Evolutionary conservation across 2,797 vertebrate species (phyloP), one percentile per base, ranked within the genome.

Genomic region (Uromys caudimaculatus): DNA sequence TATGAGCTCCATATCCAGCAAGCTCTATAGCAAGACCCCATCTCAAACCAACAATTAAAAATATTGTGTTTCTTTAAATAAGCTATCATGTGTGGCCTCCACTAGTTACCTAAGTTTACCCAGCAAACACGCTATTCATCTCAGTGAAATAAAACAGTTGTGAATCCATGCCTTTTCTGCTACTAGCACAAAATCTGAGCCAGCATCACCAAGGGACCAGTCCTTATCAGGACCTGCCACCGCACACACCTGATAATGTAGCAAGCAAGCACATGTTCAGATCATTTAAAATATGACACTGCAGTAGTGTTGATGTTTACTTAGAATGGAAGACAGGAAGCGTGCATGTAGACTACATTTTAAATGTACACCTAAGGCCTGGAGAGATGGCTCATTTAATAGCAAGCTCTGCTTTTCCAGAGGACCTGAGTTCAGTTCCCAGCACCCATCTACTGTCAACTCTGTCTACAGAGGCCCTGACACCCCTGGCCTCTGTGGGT

Each of bases 281-380:
- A 79, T 92, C 3, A 47, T 56, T 91, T 96, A 75, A 95, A 91
- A 95, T 92, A 71, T 79, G 73, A 92, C 62, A 77, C 19, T 62
- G 47, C 3, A 89, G 7, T 79, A 41, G 56, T 19, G 41, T 9
- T 94, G 89, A 60, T 60, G 38, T 24, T 84, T 79, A 35, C 81
- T 90, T 81, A 95, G 41, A 89, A 81, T 83, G 90, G 64, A 94
- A 78, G 69, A 88, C 58, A 92, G 6, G 60, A 69, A 89, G 79
- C 76, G 60, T 92, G 35, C 27, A 71, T 50, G 21, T 44, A 75
- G n/a, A 44, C 35, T 86, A 88, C 24, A 44, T 93, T 94, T 93
- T 94, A 86, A 95, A 91, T 60, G 50, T 29, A 1, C 23, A 13
- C 35, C 35, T 24, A 11, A 11, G 35, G 12, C 78, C 21, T 81